Percentiles rank a stretch among this genome's conserved stretches.
These are phyloP conservation scores for Litoditis marina DNA, from an alignment of 2,888 invertebrate genomes.

Conservation along the genomic window DNA sequence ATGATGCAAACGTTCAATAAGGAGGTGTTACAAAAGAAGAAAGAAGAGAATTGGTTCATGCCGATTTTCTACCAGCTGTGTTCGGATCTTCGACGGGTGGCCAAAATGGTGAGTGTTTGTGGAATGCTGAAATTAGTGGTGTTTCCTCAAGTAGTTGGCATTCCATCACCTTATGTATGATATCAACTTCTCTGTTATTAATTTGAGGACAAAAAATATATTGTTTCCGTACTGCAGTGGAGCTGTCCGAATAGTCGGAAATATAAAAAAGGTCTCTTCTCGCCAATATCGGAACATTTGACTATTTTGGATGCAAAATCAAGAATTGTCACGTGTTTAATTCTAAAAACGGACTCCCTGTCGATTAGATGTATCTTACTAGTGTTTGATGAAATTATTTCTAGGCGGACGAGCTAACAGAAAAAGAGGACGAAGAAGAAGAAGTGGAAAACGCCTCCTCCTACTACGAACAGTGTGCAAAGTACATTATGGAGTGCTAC, in stretches of 20 bases:
- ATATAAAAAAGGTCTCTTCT: not conserved
- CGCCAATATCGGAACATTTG: not conserved
- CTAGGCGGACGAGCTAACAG: conserved; percentile 40
- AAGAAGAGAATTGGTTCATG: conserved; percentile 94
- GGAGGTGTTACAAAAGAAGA: conserved; percentile 77
- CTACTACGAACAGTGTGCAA: conserved; percentile 50
- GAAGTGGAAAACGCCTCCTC: conserved; percentile 38
- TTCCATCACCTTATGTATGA: too few relatives aligned
- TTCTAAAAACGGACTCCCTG: too few relatives aligned
- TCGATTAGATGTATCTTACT: not conserved
- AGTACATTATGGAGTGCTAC: conserved; percentile 54
- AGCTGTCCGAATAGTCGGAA: too few relatives aligned
- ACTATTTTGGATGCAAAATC: too few relatives aligned
- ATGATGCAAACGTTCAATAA: conserved; percentile 54
- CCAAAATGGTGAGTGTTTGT: conserved; percentile 61
- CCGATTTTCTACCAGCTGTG: conserved; percentile 86
- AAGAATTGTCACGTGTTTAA: too few relatives aligned
- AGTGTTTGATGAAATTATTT: conserved; percentile 4
- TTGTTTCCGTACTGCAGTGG: too few relatives aligned
- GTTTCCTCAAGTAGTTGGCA: too few relatives aligned
- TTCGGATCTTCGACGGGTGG: conserved; percentile 78
- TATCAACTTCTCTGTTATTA: not conserved
- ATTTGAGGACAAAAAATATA: too few relatives aligned
- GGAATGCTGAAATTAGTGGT: too few relatives aligned
- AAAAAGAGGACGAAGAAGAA: conserved; percentile 31